Conservation (phyloP, 2,797 vertebrate species). For the Myotis pilosus region DNA sequence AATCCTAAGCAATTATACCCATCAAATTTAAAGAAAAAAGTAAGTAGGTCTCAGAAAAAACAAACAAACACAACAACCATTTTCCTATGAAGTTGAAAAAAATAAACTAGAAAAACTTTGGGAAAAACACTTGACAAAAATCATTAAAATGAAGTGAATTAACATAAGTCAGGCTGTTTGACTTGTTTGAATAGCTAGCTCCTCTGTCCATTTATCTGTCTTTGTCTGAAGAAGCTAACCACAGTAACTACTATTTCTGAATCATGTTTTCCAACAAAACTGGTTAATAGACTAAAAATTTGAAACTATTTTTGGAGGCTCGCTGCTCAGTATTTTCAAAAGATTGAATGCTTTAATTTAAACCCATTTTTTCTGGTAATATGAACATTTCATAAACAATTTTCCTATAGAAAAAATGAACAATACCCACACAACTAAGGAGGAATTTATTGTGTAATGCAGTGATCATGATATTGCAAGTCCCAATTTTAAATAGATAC, state of each 20-base stretch:
- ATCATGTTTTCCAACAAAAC: not conserved
- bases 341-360: not conserved
- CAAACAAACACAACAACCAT: rapidly evolving
- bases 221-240: not conserved
- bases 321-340: not conserved
- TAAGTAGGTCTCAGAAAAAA: not conserved
- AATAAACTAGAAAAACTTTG: not conserved
- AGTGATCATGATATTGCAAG: not conserved
- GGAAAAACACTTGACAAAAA: not conserved
- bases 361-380: not conserved
- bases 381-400: not conserved
- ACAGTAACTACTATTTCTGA: not conserved
- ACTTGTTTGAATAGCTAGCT: not conserved
- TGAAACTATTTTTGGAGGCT: not conserved
- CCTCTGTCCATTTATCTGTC: not conserved
- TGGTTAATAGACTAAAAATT: not conserved
- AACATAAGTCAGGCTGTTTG: not conserved
- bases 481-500: not conserved
- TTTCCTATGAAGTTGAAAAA: not conserved
- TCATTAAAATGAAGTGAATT: not conserved
- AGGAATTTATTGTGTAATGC: not conserved
- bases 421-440: not conserved
- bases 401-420: not conserved
- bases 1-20: not conserved
- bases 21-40: not conserved